These are phyloP conservation scores for Gryllus bimaculatus DNA, from an alignment of 1,140 invertebrate species.

Conservation along the genomic window DNA sequence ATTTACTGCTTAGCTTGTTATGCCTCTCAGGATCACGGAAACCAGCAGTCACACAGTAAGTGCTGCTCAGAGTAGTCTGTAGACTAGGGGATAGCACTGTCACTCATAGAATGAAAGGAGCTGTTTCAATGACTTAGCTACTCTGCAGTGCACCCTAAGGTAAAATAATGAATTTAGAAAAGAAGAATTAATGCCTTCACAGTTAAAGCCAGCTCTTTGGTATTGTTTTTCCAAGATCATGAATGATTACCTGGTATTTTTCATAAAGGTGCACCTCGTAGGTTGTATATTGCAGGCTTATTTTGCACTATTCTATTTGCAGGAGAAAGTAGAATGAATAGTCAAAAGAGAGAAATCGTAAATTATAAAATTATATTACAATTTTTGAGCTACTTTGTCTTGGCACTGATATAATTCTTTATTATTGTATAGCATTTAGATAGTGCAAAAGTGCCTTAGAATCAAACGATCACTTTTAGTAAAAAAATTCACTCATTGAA, in stretches of 20 bases:
- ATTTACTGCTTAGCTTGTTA: neutral
- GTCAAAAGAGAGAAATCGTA: neutral
- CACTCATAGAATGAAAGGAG: neutral
- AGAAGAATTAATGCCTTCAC: neutral
- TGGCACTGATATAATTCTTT: neutral
- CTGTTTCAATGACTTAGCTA: neutral
- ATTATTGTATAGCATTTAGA: neutral
- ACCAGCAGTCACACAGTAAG: neutral
- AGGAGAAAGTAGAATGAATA: neutral
- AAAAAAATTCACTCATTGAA: constrained; percentile 2
- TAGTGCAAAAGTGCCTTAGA: neutral
- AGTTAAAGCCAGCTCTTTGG: neutral
- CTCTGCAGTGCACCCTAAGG: neutral
- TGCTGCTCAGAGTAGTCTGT: neutral
- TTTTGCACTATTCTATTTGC: neutral
- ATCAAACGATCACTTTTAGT: neutral
- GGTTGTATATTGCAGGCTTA: neutral
- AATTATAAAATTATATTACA: neutral
- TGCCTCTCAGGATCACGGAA: neutral
- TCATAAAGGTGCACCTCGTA: neutral
- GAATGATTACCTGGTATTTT: neutral
- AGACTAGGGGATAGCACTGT: neutral
- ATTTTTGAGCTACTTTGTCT: neutral
- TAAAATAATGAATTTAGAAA: neutral
- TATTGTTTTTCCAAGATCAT: neutral